Percentiles rank a stretch among this genome's conserved stretches.
These are phyloP conservation scores for Pocillopora damicornis DNA, from an alignment of 64 coral and sea anemone species.

Conservation along the genomic window DNA sequence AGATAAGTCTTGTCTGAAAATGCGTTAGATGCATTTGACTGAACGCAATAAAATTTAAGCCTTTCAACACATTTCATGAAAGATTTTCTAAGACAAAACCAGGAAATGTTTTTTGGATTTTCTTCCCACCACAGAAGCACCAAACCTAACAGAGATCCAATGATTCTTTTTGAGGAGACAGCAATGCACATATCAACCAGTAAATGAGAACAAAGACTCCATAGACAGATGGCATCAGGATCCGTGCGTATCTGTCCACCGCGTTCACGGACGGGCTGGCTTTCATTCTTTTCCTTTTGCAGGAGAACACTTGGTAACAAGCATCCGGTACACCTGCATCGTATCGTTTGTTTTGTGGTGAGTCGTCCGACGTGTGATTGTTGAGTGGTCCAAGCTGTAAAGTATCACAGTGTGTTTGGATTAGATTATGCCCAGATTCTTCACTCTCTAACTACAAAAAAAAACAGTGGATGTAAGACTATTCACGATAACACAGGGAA, in stretches of 20 bases:
- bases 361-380: not conserved
- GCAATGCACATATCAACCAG: slow-evolving; percentile 11
- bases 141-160: slow-evolving; percentile 11
- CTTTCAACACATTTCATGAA: too few relatives aligned
- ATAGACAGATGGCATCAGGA: not conserved
- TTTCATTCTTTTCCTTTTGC: not conserved
- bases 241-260: not conserved
- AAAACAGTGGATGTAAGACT: too few relatives aligned
- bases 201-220: not conserved
- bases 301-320: not conserved
- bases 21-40: too few relatives aligned
- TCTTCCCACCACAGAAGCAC: not conserved
- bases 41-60: too few relatives aligned
- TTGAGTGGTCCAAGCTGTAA: not conserved
- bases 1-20: too few relatives aligned
- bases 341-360: not conserved
- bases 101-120: not conserved
- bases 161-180: slow-evolving; percentile 12
- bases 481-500: too few relatives aligned
- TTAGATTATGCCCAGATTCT: not conserved
- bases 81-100: too few relatives aligned
- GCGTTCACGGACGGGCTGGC: not conserved
- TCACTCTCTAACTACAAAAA: too few relatives aligned
- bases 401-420: not conserved
- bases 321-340: not conserved